A percentile compares a stretch with the other conserved stretches of the same genome.
Evolutionary conservation across 2,888 invertebrate genomes (phyloP).

Genomic region (Rhodophaea formosa): DNA sequence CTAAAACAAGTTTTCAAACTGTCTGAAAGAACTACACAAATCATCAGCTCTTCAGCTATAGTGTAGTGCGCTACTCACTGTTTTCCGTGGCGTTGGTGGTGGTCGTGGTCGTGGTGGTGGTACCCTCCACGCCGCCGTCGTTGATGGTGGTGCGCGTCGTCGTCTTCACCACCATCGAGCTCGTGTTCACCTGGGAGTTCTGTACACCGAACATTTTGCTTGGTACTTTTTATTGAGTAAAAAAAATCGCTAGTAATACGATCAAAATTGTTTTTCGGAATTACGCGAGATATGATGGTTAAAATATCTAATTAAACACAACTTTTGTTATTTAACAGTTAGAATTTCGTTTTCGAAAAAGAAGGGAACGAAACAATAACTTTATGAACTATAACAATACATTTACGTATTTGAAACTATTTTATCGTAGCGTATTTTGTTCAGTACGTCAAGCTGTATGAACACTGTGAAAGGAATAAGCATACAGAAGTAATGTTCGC

Average conservation of each 20-base stretch:
- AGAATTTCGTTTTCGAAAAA: too few relatives aligned
- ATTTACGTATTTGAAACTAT: too few relatives aligned
- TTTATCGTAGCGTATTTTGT: neutral
- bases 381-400: too few relatives aligned
- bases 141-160: slow-evolving; percentile 81
- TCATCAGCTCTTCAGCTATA: neutral
- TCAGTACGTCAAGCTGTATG: neutral
- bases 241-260: too few relatives aligned
- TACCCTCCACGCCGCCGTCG: slow-evolving; percentile 59
- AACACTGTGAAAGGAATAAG: neutral
- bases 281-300: too few relatives aligned
- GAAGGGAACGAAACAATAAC: too few relatives aligned
- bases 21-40: too few relatives aligned
- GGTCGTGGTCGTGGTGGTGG: slow-evolving; percentile 59
- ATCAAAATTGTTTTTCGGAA: too few relatives aligned
- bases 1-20: too few relatives aligned
- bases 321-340: too few relatives aligned
- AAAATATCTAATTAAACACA: too few relatives aligned
- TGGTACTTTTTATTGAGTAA: neutral
- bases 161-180: slow-evolving; percentile 82
- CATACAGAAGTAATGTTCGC: neutral
- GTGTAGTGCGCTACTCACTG: slow-evolving; percentile 66
- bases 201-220: slow-evolving; percentile 28
- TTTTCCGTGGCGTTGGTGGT: slow-evolving; percentile 67
- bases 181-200: slow-evolving; percentile 79